phyloP scores from a whole-genome alignment of 2,888 invertebrate genomes.

The Oxytorus armatus region DNA sequence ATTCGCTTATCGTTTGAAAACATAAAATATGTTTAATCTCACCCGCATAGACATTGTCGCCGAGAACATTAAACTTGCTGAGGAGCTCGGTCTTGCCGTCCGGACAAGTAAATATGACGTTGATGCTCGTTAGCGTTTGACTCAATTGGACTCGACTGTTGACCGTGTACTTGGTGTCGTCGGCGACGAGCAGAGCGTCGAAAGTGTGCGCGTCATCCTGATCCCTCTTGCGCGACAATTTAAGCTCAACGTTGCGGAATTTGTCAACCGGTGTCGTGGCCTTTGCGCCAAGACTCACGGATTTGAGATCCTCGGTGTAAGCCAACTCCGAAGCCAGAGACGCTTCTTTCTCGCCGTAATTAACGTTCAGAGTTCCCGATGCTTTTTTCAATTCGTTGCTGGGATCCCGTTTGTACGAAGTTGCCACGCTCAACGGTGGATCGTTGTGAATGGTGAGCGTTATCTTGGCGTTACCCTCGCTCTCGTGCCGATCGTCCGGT shows the following conservation, averaged over 20 bases:
- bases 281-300: constrained; percentile 73
- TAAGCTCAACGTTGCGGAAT: constrained; percentile 76
- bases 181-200: constrained; percentile 85
- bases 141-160: constrained; percentile 86
- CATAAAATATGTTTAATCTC: constrained; percentile 78
- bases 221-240: constrained; percentile 78
- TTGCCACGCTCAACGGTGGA: constrained; percentile 85
- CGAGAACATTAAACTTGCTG: constrained; percentile 84
- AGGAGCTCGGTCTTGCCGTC: constrained; percentile 83
- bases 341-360: constrained; percentile 75
- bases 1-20: too few species aligned
- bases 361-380: constrained; percentile 68
- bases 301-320: constrained; percentile 72
- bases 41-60: constrained; percentile 87
- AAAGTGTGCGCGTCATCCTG: constrained; percentile 77
- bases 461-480: constrained; percentile 83
- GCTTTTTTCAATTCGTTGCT: constrained; percentile 78
- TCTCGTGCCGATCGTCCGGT: constrained; percentile 81
- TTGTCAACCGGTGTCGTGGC: constrained; percentile 78
- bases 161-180: constrained; percentile 87
- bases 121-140: constrained; percentile 86
- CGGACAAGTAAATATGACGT: constrained; percentile 85
- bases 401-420: constrained; percentile 84
- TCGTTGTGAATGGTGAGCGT: constrained; percentile 85
- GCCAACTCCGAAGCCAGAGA: constrained; percentile 69